Conservation (phyloP, 2,113 vertebrate species). For the Cichladusa arquata region DNA sequence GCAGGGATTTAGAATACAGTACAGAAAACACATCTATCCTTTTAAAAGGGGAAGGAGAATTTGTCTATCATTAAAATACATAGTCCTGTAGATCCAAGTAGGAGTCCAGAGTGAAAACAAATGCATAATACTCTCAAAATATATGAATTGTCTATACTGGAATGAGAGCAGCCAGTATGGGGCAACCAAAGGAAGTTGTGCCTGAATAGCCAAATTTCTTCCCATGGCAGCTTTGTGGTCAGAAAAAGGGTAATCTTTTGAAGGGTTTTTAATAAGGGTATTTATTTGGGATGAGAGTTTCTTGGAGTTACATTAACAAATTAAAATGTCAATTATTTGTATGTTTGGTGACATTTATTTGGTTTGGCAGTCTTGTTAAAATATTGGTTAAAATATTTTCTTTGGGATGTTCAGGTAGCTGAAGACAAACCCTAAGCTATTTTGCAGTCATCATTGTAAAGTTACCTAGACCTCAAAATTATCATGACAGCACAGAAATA, state of each 20-base stretch:
- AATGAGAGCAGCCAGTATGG: background rate
- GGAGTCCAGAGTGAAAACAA: background rate
- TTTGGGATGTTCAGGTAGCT: background rate
- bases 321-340: background rate
- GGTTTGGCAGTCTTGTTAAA: background rate
- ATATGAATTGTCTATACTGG: background rate
- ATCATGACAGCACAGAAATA: background rate
- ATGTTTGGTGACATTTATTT: background rate
- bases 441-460: background rate
- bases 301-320: background rate
- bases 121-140: background rate
- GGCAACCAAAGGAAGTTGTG: background rate
- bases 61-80: background rate
- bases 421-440: background rate
- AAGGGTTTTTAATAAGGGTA: background rate
- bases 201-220: background rate
- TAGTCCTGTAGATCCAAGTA: background rate
- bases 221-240: background rate
- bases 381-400: background rate
- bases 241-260: background rate
- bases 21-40: background rate
- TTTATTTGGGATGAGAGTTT: background rate
- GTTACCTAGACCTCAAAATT: background rate
- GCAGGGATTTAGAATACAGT: background rate
- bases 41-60: background rate